Base-by-base conservation (phyloP, 2,888 invertebrate species). In the Drosophila atripex region DNA sequence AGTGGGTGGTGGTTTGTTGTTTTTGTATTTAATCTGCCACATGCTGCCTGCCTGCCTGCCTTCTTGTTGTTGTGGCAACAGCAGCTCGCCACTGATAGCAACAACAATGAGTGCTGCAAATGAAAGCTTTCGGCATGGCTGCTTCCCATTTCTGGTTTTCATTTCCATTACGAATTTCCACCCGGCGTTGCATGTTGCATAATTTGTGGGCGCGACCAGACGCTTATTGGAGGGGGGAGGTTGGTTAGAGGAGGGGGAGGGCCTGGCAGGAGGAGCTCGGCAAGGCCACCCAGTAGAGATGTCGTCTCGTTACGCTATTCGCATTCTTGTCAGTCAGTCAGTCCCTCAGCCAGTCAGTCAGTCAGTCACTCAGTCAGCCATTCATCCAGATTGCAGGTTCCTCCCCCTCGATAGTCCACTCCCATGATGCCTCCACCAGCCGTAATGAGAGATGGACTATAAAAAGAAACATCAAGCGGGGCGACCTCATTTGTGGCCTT, bases 91-190 rank as follows among this genome's bases (percentile, higher is more conserved):
- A 83, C 60, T 63, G 68, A 55, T 76, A 46, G 23, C 28, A 55
- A 39, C 46, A 53, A 50, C 46, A 52, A 39, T 39, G 16, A 16
- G 39, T 60, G 66, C 57, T 57, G 61, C 49, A 51, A 73, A 69
- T 78, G 79, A 76, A 82, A 85, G 80, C 87, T 82, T 87, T 80
- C 82, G 60, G 82, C 76, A 76, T 65, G 78, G 77, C 56, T 87
- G 83, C 80, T 88, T 82, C 77, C 88, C 80, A 78, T 87, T 87
- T 80, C 83, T 79, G 78, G 76, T 80, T 66, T 87, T 84, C 72
- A 86, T 79, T 83, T 87, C 56, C 68, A 85, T 82, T 23, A 23
- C 21, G 21, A 23, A 23, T 23, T 72, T 71, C 63, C 52, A 73
- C 73, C 68, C 59, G 63, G 73, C 70, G 63, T 79, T 71, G 77